Conservation (phyloP, 2,888 invertebrate genomes). For the Drosophila nr. medialis region DNA sequence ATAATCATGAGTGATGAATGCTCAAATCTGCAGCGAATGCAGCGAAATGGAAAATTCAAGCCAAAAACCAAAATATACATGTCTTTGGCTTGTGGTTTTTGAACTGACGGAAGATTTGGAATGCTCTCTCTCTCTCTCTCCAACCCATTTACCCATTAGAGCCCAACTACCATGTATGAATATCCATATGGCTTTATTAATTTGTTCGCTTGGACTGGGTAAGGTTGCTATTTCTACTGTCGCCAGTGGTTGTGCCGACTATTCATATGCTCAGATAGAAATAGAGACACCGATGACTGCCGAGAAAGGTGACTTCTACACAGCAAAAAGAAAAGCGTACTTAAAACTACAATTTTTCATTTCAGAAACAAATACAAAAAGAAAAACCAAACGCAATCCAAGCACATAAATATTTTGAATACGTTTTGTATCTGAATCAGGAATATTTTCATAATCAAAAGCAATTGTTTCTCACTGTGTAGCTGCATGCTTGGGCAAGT, state of each 20-base stretch:
- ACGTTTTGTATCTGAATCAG: neutral
- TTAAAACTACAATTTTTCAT: too few species aligned
- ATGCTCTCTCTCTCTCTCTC: neutral
- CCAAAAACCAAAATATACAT: neutral
- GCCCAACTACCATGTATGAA: neutral
- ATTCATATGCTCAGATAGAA: neutral
- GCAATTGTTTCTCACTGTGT: neutral
- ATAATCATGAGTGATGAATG: too few species aligned
- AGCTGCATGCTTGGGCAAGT: neutral
- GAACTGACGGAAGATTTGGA: too few species aligned
- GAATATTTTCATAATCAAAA: neutral
- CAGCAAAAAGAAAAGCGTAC: neutral
- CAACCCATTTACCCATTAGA: neutral
- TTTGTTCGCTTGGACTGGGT: neutral
- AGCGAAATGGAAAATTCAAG: too few species aligned
- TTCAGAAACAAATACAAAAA: neutral
- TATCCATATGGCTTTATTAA: neutral
- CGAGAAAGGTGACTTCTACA: neutral
- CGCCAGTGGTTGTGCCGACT: neutral
- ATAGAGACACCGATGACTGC: neutral
- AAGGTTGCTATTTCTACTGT: too few species aligned
- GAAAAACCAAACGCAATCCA: neutral
- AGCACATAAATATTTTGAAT: neutral
- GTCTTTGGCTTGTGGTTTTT: too few species aligned
- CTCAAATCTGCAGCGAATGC: too few species aligned